Conservation (phyloP, 2,888 invertebrate species). For the Tridacna crocea region DNA sequence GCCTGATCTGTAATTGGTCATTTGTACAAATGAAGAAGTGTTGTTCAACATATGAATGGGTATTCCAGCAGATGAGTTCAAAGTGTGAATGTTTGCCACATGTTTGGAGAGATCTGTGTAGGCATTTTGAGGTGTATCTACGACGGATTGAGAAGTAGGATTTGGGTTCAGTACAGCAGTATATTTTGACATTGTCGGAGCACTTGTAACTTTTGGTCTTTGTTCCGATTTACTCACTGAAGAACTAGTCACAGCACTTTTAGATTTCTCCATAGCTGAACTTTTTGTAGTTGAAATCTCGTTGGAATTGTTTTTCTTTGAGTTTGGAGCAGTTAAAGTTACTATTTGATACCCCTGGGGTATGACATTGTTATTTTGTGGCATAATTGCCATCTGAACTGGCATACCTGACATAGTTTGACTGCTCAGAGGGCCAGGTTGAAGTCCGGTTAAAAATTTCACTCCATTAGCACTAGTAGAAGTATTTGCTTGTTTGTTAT, state of each 20-base stretch:
- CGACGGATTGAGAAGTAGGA: slow-evolving; percentile 1
- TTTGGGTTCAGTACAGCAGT: slow-evolving; percentile 34
- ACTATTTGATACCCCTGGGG: slow-evolving; percentile 59
- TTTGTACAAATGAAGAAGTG: slow-evolving; percentile 38
- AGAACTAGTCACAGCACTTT: neutral
- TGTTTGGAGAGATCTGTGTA: slow-evolving; percentile 39
- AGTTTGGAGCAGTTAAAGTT: slow-evolving; percentile 39
- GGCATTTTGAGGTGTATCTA: neutral
- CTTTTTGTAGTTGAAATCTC: neutral
- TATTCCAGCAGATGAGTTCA: slow-evolving; percentile 31
- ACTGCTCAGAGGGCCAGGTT: slow-evolving; percentile 35
- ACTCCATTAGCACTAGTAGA: slow-evolving; percentile 32
- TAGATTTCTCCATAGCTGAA: slow-evolving; percentile 1
- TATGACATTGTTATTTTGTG: slow-evolving; percentile 50
- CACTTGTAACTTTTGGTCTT: neutral
- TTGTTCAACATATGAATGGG: slow-evolving; percentile 35
- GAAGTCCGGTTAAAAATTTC: slow-evolving; percentile 44
- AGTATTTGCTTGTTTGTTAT: slow-evolving; percentile 45
- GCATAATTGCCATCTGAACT: slow-evolving; percentile 58
- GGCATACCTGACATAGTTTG: slow-evolving; percentile 39
- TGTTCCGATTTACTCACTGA: slow-evolving; percentile 10
- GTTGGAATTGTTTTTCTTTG: slow-evolving; percentile 16
- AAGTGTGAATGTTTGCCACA: slow-evolving; percentile 27
- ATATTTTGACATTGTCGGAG: slow-evolving; percentile 31
- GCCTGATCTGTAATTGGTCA: slow-evolving; percentile 31